These are phyloP conservation scores for Bubo bubo DNA, from an alignment of 2,113 vertebrate genomes.

Conservation along the genomic window DNA sequence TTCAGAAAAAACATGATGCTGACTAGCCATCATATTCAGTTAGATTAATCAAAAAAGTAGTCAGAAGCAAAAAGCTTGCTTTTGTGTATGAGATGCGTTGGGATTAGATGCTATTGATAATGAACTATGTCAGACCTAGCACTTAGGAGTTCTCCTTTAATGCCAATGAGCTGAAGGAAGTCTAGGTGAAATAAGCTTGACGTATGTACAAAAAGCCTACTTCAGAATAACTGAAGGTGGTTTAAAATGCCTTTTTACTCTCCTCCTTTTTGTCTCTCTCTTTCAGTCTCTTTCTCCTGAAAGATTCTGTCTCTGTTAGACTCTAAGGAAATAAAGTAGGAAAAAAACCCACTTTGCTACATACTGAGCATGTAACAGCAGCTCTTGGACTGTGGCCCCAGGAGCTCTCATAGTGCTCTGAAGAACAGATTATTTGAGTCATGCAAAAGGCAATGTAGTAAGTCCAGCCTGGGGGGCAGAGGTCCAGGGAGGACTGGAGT, in stretches of 20 bases:
- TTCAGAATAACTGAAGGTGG: background rate
- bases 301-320: background rate
- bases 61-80: background rate
- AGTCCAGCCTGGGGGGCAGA: background rate
- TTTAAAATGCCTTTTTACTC: background rate
- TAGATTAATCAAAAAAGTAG: background rate
- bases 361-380: background rate
- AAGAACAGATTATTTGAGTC: background rate
- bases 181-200: background rate
- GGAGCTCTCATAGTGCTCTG: background rate
- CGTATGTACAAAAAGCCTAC: background rate
- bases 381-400: background rate
- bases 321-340: background rate
- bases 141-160: background rate
- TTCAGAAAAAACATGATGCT: fast-evolving
- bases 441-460: background rate
- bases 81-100: background rate
- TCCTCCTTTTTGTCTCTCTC: background rate
- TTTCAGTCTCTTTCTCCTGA: background rate
- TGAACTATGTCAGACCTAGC: background rate
- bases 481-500: background rate
- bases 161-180: background rate
- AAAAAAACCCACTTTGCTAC: background rate
- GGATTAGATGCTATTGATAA: background rate
- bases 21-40: background rate